Percentiles rank a stretch among this genome's conserved stretches.
Evolutionary conservation across 2,113 vertebrate genomes (phyloP).

Genomic region (Pachypanchax playfairii): DNA sequence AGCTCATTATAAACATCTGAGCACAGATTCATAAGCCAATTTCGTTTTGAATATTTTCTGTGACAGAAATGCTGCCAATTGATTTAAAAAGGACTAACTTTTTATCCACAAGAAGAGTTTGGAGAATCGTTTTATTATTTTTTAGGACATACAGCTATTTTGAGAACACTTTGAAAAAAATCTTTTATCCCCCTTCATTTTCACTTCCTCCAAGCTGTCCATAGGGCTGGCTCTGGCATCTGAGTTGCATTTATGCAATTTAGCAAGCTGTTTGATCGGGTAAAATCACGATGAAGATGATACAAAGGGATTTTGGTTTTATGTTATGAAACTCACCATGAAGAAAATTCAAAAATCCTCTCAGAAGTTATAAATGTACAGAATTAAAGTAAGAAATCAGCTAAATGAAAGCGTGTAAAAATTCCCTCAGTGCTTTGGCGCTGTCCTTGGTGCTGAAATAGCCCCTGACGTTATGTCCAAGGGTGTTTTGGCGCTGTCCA

Average conservation of each 20-base stretch:
- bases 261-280: conserved; percentile 64
- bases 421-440: neutral
- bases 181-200: conserved; percentile 40
- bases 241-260: conserved; percentile 69
- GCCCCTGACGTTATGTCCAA: conserved; percentile 5
- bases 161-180: conserved; percentile 51
- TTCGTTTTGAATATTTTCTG: neutral
- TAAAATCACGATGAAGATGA: conserved; percentile 33
- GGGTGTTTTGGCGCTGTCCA: conserved; percentile 31
- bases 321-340: neutral
- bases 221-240: conserved; percentile 70
- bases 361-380: conserved; percentile 1
- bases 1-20: conserved; percentile 1
- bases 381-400: neutral
- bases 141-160: conserved; percentile 48
- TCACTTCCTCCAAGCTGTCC: conserved; percentile 62
- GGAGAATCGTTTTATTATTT: conserved; percentile 19
- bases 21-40: neutral
- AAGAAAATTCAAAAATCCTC: neutral
- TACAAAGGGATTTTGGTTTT: too few species aligned
- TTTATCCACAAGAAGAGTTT: conserved; percentile 1
- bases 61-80: conserved; percentile 2
- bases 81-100: conserved; percentile 20
- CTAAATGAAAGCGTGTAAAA: neutral
- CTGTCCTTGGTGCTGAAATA: conserved; percentile 61